phyloP scores from a whole-genome alignment of 64 coral and sea anemone species.

The Stichodactyla mertensii region DNA sequence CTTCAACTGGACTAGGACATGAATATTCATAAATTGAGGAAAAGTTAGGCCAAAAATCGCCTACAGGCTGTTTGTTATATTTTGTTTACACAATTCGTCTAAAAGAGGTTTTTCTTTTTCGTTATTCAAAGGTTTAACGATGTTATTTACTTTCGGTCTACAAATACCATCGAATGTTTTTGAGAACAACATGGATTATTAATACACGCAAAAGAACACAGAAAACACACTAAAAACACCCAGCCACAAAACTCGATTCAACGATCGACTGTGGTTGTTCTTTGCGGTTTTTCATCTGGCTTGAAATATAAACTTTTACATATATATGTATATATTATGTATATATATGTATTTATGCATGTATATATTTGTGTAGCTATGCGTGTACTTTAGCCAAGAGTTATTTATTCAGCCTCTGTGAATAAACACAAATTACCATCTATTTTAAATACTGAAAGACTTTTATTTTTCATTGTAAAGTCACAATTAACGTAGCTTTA shows the following conservation, averaged over 20 bases:
- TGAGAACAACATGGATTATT: background rate
- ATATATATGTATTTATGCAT: background rate
- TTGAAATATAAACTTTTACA: constrained; percentile 18
- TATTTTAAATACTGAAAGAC: constrained; percentile 38
- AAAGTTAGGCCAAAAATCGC: background rate
- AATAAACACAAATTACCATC: constrained; percentile 63
- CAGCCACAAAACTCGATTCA: background rate
- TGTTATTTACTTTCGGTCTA: constrained; percentile 18
- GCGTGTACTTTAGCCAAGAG: background rate
- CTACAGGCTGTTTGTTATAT: constrained; percentile 1
- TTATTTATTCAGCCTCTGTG: constrained; percentile 48
- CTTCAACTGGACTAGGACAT: background rate
- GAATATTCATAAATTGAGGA: background rate
- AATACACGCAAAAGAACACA: background rate
- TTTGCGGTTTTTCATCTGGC: background rate
- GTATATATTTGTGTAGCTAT: constrained; percentile 8
- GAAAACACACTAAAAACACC: background rate
- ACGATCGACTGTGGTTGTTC: background rate
- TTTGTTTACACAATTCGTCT: constrained; percentile 23
- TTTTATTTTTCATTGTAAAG: background rate
- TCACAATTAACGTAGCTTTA: constrained; percentile 24
- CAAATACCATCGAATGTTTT: background rate
- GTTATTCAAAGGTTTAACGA: constrained; percentile 27
- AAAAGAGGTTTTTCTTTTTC: constrained; percentile 18
- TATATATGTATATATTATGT: background rate